Evolutionary conservation across 2,888 invertebrate species (phyloP).

Genomic region (Ophioninae sp.): DNA sequence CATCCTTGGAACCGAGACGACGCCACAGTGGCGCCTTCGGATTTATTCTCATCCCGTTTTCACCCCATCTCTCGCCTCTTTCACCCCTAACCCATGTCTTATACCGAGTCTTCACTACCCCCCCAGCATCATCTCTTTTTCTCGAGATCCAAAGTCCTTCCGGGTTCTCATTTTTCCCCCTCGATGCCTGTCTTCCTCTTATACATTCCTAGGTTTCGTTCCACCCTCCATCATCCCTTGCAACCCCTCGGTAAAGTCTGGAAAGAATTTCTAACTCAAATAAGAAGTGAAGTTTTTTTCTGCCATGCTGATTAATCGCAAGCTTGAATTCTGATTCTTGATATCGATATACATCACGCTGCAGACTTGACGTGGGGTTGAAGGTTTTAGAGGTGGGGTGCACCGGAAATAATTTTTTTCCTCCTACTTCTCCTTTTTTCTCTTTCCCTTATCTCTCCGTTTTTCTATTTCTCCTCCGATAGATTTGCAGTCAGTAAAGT

Average conservation of each 20-base stretch:
- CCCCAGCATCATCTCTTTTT: constrained; percentile 47
- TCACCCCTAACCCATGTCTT: constrained; percentile 40
- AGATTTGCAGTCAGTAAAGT: too few relatives aligned
- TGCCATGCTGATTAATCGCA: constrained; percentile 9
- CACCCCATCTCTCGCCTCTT: constrained; percentile 50
- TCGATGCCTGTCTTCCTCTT: constrained; percentile 9
- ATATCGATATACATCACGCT: not conserved
- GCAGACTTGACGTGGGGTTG: not conserved
- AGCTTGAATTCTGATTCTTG: not conserved
- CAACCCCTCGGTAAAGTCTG: constrained; percentile 2
- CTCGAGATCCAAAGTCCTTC: constrained; percentile 65
- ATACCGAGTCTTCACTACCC: constrained; percentile 34
- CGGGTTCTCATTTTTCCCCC: constrained; percentile 58
- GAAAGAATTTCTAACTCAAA: constrained; percentile 23
- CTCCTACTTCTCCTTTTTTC: not conserved
- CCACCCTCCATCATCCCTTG: constrained; percentile 14
- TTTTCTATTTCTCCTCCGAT: too few relatives aligned
- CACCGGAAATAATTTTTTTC: not conserved
- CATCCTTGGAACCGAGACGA: constrained; percentile 58
- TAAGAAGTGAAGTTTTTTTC: not conserved
- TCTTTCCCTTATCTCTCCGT: not conserved
- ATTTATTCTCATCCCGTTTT: constrained; percentile 66
- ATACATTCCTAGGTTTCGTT: not conserved
- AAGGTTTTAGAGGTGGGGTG: not conserved
- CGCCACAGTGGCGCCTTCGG: constrained; percentile 76